These are phyloP conservation scores for Nothoprocta perdicaria DNA, from an alignment of 2,113 vertebrate genomes.

Conservation along the genomic window DNA sequence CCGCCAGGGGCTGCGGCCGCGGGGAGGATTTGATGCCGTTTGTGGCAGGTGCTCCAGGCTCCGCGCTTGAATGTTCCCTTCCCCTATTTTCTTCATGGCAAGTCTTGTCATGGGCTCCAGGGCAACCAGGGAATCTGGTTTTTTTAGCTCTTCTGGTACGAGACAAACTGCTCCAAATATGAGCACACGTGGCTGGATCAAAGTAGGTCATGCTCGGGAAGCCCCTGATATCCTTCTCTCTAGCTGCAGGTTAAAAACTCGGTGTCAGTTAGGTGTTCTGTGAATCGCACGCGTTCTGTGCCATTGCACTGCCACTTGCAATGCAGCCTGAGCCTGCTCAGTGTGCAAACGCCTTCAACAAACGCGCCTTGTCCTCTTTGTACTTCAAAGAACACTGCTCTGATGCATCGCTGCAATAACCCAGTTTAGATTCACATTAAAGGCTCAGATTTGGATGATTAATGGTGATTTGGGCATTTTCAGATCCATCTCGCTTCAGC, in stretches of 20 bases:
- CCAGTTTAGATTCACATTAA: not conserved
- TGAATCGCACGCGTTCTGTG: not conserved
- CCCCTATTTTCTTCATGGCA: not conserved
- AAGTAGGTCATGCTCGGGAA: slow-evolving; percentile 45
- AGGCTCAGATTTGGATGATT: not conserved
- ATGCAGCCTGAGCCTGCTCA: not conserved
- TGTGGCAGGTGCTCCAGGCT: accelerated
- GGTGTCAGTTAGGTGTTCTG: not conserved
- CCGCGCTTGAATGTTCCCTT: not conserved
- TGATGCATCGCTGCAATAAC: not conserved
- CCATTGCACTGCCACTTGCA: not conserved
- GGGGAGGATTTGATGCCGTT: not conserved
- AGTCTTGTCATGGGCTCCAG: not conserved
- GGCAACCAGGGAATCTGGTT: not conserved
- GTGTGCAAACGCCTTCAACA: not conserved
- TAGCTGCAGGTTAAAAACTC: not conserved
- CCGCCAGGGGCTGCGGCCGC: not conserved
- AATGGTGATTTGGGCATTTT: not conserved
- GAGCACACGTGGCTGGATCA: not conserved
- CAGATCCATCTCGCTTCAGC: not conserved
- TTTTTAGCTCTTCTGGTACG: not conserved
- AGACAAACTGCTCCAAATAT: not conserved
- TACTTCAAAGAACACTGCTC: not conserved
- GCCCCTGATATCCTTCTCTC: not conserved
- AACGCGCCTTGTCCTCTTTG: not conserved